These are phyloP conservation scores for Trypoxylon attenuatum DNA, from an alignment of 2,888 invertebrate genomes.

Conservation along the genomic window DNA sequence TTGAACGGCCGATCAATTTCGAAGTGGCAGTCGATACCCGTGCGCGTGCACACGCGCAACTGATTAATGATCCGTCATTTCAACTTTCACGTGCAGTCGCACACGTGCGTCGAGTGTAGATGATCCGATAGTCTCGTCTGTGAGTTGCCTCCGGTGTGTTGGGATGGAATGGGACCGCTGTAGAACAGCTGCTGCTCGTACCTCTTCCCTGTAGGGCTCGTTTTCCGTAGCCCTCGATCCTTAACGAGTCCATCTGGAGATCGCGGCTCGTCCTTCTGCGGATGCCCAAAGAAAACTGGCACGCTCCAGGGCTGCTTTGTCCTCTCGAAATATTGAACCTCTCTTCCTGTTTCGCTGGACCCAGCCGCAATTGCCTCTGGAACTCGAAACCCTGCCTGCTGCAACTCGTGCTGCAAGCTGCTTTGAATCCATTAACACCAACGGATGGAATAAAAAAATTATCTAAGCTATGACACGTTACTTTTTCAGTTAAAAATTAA, in stretches of 20 bases:
- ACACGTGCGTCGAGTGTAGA: neutral
- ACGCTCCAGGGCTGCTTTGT: conserved; percentile 14
- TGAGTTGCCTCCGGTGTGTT: conserved; percentile 30
- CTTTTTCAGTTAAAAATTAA: too few relatives aligned
- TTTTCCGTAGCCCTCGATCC: conserved; percentile 22
- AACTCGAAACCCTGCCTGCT: neutral
- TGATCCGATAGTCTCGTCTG: neutral
- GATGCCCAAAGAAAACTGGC: conserved; percentile 1
- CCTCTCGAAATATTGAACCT: neutral
- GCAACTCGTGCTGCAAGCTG: too few relatives aligned
- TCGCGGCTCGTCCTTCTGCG: conserved; percentile 12
- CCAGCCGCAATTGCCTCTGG: neutral
- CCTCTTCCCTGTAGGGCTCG: conserved; percentile 34
- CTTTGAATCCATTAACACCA: too few relatives aligned
- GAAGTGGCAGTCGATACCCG: too few relatives aligned
- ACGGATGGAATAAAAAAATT: too few relatives aligned
- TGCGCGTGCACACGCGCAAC: conserved; percentile 11
- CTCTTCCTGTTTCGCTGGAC: neutral
- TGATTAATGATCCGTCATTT: conserved; percentile 3
- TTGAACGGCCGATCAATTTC: too few relatives aligned
- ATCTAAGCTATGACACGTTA: too few relatives aligned
- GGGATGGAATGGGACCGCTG: conserved; percentile 3
- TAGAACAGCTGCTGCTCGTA: conserved; percentile 48
- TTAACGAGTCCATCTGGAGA: conserved; percentile 52
- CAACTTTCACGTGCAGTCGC: conserved; percentile 15